Conservation (phyloP, 2,888 invertebrate species). For the Sarcophaga subvicina region DNA sequence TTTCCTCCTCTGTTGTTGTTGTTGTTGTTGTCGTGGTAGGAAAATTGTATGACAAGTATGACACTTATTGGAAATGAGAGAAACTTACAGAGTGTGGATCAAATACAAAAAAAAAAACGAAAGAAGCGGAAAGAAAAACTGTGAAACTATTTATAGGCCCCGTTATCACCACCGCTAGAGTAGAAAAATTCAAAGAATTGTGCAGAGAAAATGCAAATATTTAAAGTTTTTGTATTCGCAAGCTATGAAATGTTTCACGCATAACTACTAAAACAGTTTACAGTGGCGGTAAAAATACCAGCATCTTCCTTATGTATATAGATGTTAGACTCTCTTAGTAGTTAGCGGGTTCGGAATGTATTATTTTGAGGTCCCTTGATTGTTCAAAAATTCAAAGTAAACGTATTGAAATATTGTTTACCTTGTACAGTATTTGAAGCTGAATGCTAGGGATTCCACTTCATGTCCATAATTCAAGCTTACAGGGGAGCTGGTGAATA, state of each 20-base stretch:
- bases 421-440: no score
- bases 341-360: no score
- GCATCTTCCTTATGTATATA: background rate
- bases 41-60: slow-evolving; percentile 51
- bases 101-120: slow-evolving; percentile 7
- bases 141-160: slow-evolving; percentile 37
- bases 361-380: no score
- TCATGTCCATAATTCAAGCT: no score
- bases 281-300: background rate
- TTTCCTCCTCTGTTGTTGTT: background rate
- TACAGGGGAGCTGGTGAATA: no score
- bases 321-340: no score
- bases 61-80: slow-evolving; percentile 55
- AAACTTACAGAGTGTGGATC: background rate
- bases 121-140: slow-evolving; percentile 15
- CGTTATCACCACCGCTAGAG: slow-evolving; percentile 52
- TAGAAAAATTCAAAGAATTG: slow-evolving; percentile 13
- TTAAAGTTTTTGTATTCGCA: slow-evolving; percentile 36
- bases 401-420: no score
- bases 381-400: no score
- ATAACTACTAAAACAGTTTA: background rate
- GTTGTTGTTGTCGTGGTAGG: slow-evolving; percentile 2
- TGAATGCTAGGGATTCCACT: no score
- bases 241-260: background rate
- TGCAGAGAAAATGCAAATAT: slow-evolving; percentile 12